Percentiles rank a stretch among this genome's conserved stretches.
These are phyloP conservation scores for Tribolium madens DNA, from an alignment of 1,140 invertebrate species.

Conservation along the genomic window DNA sequence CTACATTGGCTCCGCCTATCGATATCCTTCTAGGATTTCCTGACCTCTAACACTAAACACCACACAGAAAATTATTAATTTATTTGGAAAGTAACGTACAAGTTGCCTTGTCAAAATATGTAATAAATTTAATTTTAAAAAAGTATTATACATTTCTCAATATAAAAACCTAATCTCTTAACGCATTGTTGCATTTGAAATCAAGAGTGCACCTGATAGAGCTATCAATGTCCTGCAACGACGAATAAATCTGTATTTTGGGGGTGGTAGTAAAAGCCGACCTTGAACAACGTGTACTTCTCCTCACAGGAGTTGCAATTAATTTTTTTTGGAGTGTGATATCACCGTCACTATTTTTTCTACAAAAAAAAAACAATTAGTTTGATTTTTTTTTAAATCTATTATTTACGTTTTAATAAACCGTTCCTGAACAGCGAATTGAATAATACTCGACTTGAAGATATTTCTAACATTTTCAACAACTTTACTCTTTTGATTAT, in stretches of 20 bases:
- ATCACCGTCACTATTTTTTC: constrained; percentile 35
- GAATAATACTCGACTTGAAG: constrained; percentile 71
- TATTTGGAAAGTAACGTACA: no score
- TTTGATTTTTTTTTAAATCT: constrained; percentile 19
- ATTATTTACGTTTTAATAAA: constrained; percentile 54
- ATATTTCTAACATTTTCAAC: constrained; percentile 69
- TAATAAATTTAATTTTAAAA: no score
- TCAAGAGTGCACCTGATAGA: constrained; percentile 40
- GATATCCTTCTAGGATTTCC: no score
- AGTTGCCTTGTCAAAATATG: no score
- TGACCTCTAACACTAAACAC: no score
- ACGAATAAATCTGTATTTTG: constrained; percentile 53
- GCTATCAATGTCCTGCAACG: constrained; percentile 53
- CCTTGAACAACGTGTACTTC: constrained; percentile 60
- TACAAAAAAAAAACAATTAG: constrained; percentile 47
- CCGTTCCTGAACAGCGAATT: constrained; percentile 68
- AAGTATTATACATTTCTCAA: no score
- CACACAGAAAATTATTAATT: no score
- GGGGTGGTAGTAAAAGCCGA: constrained; percentile 54
- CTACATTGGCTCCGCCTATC: no score
- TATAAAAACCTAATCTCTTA: not conserved
- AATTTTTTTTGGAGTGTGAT: constrained; percentile 50
- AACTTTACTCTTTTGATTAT: constrained; percentile 51
- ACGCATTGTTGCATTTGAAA: constrained; percentile 54
- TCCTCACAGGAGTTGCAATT: constrained; percentile 61